Evolutionary conservation across 2,888 invertebrate species (phyloP).

Genomic region (Drosophila falleni): DNA sequence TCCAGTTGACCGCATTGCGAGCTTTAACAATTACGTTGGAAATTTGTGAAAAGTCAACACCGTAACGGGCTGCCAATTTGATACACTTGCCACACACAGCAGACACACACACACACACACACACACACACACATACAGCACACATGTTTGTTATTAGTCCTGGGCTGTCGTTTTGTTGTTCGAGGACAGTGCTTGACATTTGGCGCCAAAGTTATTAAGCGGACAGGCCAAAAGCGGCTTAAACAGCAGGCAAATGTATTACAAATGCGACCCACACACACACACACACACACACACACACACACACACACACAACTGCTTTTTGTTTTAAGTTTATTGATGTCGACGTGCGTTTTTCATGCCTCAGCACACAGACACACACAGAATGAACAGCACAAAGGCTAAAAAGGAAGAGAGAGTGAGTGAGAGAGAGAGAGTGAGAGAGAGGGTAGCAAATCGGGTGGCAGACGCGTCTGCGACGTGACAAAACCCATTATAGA

Average conservation of each 20-base stretch:
- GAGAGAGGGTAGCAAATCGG: constrained; percentile 2
- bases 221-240: constrained; percentile 55
- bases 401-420: not conserved
- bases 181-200: constrained; percentile 58
- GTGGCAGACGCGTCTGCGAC: constrained; percentile 77
- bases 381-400: constrained; percentile 31
- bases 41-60: constrained; percentile 74
- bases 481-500: constrained; percentile 85
- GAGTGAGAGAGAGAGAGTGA: not conserved
- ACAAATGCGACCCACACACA: constrained; percentile 37
- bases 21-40: constrained; percentile 80
- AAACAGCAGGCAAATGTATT: constrained; percentile 66
- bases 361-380: constrained; percentile 68
- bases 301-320: constrained; percentile 26
- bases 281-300: constrained; percentile 2
- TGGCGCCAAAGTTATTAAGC: constrained; percentile 74
- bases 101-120: constrained; percentile 16
- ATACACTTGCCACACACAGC: constrained; percentile 70
- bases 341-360: constrained; percentile 78
- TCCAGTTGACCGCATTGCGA: constrained; percentile 55
- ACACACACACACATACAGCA: constrained; percentile 5
- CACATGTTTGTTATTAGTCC: constrained; percentile 9
- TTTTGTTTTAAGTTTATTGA: constrained; percentile 80
- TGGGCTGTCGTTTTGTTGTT: constrained; percentile 3
- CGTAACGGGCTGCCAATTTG: constrained; percentile 69